Evolutionary conservation across 2,888 invertebrate genomes (phyloP).

Genomic region (Labia minor): DNA sequence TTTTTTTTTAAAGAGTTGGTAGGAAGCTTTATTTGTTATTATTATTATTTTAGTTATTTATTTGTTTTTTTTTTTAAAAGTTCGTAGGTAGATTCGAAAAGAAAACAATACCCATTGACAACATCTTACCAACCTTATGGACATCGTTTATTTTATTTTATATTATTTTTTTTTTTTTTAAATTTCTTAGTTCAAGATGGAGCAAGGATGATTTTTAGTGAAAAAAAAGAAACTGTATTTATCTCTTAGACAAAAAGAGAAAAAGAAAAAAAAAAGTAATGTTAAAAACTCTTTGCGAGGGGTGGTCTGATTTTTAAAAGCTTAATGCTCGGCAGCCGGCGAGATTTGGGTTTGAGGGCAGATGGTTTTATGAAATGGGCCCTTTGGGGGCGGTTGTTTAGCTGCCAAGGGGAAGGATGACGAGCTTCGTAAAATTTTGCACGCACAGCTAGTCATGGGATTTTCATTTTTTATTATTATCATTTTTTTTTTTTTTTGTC

Average conservation of each 20-base stretch:
- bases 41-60: too few relatives aligned
- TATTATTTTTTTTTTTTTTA: background rate
- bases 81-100: too few relatives aligned
- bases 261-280: too few relatives aligned
- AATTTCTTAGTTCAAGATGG: background rate
- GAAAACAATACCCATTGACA: too few relatives aligned
- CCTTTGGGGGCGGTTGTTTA: conserved; percentile 8
- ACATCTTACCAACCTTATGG: too few relatives aligned
- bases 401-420: background rate
- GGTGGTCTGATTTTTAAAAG: conserved; percentile 6
- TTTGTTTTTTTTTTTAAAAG: too few relatives aligned
- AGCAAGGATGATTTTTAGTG: background rate
- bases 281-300: background rate
- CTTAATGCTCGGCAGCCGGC: conserved; percentile 7
- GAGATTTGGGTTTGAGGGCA: conserved; percentile 9
- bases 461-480: conserved; percentile 13
- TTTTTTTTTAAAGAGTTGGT: too few relatives aligned
- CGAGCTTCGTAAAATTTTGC: background rate
- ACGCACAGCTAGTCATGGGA: background rate
- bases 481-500: background rate
- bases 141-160: too few relatives aligned
- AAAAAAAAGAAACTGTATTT: background rate
- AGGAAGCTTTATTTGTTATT: too few relatives aligned
- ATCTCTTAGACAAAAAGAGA: conserved; percentile 13
- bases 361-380: conserved; percentile 13